Percentiles rank a stretch among this genome's conserved stretches.
These are phyloP conservation scores for Invenusta paracnida DNA, from an alignment of 2,888 invertebrate species.

Conservation along the genomic window DNA sequence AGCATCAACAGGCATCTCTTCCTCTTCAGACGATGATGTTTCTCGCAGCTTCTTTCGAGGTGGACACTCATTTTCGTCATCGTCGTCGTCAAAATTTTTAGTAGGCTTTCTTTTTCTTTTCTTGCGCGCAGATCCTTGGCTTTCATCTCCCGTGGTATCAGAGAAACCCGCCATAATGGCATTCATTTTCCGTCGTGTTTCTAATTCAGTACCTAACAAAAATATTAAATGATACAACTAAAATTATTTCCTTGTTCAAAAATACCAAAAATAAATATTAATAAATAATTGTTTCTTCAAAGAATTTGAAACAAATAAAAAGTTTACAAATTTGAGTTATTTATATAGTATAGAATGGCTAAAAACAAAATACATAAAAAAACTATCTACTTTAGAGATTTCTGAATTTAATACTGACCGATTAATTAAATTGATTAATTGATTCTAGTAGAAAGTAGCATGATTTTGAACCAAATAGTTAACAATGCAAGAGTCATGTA, in stretches of 20 bases:
- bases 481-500: no score
- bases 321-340: no score
- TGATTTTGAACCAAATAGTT: no score
- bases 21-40: background rate
- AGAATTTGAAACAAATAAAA: no score
- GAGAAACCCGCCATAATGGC: background rate
- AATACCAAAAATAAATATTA: background rate
- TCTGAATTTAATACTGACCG: no score
- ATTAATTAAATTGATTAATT: no score
- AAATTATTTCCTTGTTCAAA: background rate
- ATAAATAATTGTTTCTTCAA: no score
- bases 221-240: background rate
- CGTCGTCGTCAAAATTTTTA: background rate
- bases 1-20: background rate
- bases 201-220: background rate
- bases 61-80: background rate
- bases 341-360: no score
- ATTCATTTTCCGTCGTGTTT: background rate
- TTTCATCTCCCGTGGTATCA: background rate
- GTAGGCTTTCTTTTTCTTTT: background rate
- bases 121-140: background rate
- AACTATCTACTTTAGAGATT: no score
- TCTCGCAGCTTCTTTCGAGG: background rate
- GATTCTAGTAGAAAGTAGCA: no score
- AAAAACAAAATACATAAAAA: no score